Conservation (phyloP, 2,888 invertebrate genomes). For the Sinhomidia bicolor region DNA sequence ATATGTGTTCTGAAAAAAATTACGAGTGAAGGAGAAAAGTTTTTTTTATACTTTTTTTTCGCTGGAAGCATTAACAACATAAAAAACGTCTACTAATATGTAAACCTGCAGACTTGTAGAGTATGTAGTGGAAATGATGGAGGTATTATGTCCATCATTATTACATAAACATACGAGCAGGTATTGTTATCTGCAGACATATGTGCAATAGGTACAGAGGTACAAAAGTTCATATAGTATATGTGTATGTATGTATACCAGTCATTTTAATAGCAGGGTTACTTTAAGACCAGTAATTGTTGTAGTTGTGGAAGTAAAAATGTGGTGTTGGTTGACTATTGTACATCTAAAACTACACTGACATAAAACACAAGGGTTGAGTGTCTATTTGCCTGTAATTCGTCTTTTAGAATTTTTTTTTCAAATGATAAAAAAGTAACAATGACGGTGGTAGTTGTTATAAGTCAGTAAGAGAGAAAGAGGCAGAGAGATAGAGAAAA, state of each 20-base stretch:
- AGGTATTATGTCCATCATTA: neutral
- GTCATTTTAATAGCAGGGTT: neutral
- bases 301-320: neutral
- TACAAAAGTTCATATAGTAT: neutral
- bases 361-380: slow-evolving; percentile 6
- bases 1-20: neutral
- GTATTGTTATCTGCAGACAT: neutral
- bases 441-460: too few species aligned
- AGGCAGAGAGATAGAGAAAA: neutral
- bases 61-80: slow-evolving; percentile 15
- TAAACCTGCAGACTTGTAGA: neutral
- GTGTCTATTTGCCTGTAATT: neutral
- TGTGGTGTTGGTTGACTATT: slow-evolving; percentile 4
- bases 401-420: neutral
- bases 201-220: neutral
- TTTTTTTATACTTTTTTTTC: neutral
- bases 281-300: slow-evolving; percentile 21
- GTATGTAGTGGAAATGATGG: neutral
- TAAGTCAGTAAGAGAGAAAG: too few species aligned
- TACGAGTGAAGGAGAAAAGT: slow-evolving; percentile 3
- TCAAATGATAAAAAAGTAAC: slow-evolving; percentile 13
- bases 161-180: too few species aligned
- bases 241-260: neutral
- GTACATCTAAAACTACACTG: neutral
- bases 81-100: neutral